Evolutionary conservation across 2,888 invertebrate genomes (phyloP), one percentile per base, ranked within the genome.

Genomic region (Mesoligia furuncula): DNA sequence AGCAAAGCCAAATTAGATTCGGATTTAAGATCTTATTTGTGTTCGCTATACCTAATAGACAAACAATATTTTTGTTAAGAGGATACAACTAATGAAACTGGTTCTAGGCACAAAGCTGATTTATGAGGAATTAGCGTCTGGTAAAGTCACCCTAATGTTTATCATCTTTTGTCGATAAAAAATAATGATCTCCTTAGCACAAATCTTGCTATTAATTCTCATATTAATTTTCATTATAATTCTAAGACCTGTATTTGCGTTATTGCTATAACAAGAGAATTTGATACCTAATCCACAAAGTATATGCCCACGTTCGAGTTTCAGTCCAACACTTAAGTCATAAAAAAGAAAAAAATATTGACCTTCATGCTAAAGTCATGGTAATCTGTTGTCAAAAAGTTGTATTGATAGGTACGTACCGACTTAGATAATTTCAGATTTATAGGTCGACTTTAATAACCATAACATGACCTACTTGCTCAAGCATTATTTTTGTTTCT

Each of bases 121-220:
- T 70, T 84, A 79, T 73, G 42, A 36, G 13, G 57, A 65, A 70
- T 71, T 84, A 67, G 7, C 70, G 71, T 70, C 59, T 24, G 42
- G n/a, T 74, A 51, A 79, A 62, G 70, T 77, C 51, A 45, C 15
- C 8, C 17, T 24, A 36, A 75, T n/a, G 17, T 81, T 82, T 66
- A 11, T 81, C 75, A 72, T 62, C 17, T 69, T 77, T 66, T 83
- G n/a, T 72, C 51, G 1, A 67, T 83, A 68, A 82, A 79, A 81
- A 68, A 68, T 76, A 59, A 80, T 42, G 48, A 11, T 57, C 8
- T 73, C 8, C 15, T 73, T 80, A 59, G 45, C 15, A 36, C 24
- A 81, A 54, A 0, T 39, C 15, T 42, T 42, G 39, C 1, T 6
- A n/a, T n/a, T n/a, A n/a, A n/a, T n/a, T n/a, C n/a, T n/a, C n/a